phyloP scores from a whole-genome alignment of 2,113 vertebrate species.

The Natator depressus region DNA sequence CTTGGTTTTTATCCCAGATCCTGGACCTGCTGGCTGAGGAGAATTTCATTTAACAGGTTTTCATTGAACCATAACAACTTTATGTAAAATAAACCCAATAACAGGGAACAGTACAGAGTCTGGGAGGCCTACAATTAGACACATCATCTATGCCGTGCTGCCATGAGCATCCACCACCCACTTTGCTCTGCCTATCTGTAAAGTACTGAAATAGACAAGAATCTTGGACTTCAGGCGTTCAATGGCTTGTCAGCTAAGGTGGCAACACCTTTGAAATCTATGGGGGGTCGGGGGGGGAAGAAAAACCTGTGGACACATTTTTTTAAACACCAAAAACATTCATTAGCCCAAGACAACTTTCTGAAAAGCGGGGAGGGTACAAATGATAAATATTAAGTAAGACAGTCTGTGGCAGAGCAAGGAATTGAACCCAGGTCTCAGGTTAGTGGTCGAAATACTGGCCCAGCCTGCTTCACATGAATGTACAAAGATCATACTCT shows the following conservation, averaged over 20 bases:
- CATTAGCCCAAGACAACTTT: neutral
- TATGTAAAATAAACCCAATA: neutral
- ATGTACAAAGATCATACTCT: neutral
- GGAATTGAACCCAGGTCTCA: neutral
- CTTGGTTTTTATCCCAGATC: constrained; percentile 87
- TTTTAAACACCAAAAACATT: neutral
- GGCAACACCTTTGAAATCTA: neutral
- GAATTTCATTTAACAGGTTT: neutral
- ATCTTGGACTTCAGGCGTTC: neutral
- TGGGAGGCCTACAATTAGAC: neutral
- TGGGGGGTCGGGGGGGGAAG: too few species aligned
- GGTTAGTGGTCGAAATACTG: neutral
- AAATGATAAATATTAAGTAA: too few species aligned
- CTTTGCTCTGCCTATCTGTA: neutral
- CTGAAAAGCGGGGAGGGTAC: neutral
- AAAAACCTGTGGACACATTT: neutral
- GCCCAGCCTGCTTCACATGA: too few species aligned
- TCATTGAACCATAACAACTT: neutral
- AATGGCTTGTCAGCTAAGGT: neutral
- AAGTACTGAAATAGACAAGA: neutral
- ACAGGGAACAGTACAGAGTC: neutral
- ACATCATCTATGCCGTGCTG: too few species aligned
- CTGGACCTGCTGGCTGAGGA: constrained; percentile 90
- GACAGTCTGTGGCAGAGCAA: neutral
- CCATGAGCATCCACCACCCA: neutral